Evolutionary conservation across 2,113 vertebrate genomes (phyloP).

Genomic region (Sisor rabdophorus): DNA sequence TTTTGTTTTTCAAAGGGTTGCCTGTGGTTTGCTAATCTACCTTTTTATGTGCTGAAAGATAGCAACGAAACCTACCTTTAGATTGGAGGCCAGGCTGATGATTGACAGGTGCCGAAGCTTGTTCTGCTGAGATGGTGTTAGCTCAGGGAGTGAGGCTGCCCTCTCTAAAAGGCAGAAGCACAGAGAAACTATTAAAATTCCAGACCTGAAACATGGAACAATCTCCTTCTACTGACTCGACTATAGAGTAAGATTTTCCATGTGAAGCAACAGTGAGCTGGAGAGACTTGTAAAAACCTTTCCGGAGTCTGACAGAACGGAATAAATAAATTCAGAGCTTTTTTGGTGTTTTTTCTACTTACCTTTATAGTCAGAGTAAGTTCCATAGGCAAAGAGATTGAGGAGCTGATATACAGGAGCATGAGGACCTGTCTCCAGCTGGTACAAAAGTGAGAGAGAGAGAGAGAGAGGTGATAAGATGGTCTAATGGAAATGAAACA

Average conservation of each 20-base stretch:
- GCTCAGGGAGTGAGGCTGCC: slow-evolving; percentile 80
- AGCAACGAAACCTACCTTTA: slow-evolving; percentile 77
- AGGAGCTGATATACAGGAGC: slow-evolving; percentile 88
- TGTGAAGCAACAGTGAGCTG: neutral
- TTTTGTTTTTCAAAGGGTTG: neutral
- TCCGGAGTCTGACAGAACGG: slow-evolving; percentile 14
- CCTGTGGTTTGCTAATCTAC: neutral
- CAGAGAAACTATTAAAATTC: neutral
- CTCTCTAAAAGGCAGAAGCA: slow-evolving; percentile 61
- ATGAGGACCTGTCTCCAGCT: slow-evolving; percentile 90
- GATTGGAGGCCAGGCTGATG: slow-evolving; percentile 91
- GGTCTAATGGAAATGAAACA: neutral
- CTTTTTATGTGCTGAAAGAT: neutral
- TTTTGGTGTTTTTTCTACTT: slow-evolving; percentile 36
- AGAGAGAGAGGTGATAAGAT: slow-evolving; percentile 29
- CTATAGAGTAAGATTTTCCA: neutral
- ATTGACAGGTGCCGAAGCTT: slow-evolving; percentile 93
- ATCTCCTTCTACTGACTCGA: neutral
- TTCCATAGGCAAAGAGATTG: slow-evolving; percentile 93
- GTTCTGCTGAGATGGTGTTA: slow-evolving; percentile 93
- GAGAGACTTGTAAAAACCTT: neutral
- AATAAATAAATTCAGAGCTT: slow-evolving; percentile 45
- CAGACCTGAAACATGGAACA: neutral
- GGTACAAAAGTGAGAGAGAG: slow-evolving; percentile 29
- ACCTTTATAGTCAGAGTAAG: slow-evolving; percentile 94